Base-by-base conservation (phyloP, 2,888 invertebrate species). In the Drosophila infuscata region DNA sequence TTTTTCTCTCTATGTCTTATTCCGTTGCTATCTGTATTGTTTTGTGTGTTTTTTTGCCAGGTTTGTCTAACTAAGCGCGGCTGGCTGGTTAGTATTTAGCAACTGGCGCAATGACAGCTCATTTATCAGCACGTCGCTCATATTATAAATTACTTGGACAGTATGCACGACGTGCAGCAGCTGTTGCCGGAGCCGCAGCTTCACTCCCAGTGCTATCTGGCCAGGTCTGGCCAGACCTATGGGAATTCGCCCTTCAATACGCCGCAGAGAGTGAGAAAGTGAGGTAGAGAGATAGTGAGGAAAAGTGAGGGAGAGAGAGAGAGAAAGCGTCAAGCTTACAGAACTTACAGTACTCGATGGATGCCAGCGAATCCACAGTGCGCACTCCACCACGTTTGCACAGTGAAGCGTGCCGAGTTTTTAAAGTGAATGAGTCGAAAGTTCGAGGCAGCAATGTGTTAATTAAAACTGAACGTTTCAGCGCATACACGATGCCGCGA, bases 401-500 rank as follows among this genome's bases (percentile, higher is more conserved):
- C 80, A 80, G 74, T 80, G 82, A 79, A 80, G 79, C 82, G 77
- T 82, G 77, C 68, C 79, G 48, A 60, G 72, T 67, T 80, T 72
- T 78, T 65, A 64, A 81, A 76, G 77, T 60, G 71, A 76, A 68
- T 68, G 60, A 67, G 68, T 69, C 72, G 72, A 81, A 76, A 81
- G 77, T 81, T 78, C 81, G 81, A 81, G 67, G 64, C 77, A 68
- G 64, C 63, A 80, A 85, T 75, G 90, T 90, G 86, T 86, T 86
- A 86, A 86, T 86, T 88, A 88, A 86, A 86, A 83, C 65, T 71
- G 88, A 88, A 89, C 85, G 90, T 81, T 81, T 68, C 76, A 81
- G 74, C 83, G 75, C 75, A 80, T 82, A 62, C 69, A 61, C 64
- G 61, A 68, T 54, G 66, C 66, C 65, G 56, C 29, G 65, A 71